Conservation (phyloP, 2,888 invertebrate species). For the Augochlorella aurata region DNA sequence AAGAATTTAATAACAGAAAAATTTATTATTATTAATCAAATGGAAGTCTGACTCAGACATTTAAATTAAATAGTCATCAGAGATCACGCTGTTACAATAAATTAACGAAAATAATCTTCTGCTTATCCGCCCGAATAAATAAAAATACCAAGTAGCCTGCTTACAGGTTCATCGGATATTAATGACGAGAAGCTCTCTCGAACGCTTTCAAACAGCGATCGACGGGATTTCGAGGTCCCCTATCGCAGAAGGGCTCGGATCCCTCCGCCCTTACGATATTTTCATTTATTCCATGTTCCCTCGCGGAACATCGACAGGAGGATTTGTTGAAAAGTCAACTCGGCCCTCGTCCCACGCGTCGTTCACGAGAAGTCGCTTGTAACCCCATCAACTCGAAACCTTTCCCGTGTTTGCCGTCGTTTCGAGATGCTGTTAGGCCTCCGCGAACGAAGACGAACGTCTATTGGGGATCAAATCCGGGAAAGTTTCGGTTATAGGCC, state of each 20-base stretch:
- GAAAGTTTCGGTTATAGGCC: slow-evolving; percentile 8
- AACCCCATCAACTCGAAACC: slow-evolving; percentile 63
- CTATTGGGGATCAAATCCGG: slow-evolving; percentile 9
- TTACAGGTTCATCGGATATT: not conserved
- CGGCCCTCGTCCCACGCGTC: slow-evolving; percentile 12
- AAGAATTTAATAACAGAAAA: no score
- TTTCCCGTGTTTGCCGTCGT: slow-evolving; percentile 63
- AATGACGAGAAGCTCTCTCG: not conserved
- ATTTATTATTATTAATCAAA: no score
- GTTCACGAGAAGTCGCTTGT: slow-evolving; percentile 33
- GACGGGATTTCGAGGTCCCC: slow-evolving; percentile 2
- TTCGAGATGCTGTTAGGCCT: slow-evolving; percentile 38
- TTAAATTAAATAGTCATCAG: no score
- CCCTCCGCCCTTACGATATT: not conserved
- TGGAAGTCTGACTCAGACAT: no score
- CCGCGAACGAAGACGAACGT: slow-evolving; percentile 23
- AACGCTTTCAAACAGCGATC: not conserved
- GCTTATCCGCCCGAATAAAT: not conserved
- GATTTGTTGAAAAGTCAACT: slow-evolving; percentile 32
- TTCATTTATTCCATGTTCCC: slow-evolving; percentile 15
- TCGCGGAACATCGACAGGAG: not conserved
- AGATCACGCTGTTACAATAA: no score
- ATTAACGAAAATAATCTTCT: no score
- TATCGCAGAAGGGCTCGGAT: not conserved
- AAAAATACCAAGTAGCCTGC: not conserved